Evolutionary conservation across 2,113 vertebrate genomes (phyloP), one percentile per base, ranked within the genome.

Genomic region (Chinchilla lanigera): DNA sequence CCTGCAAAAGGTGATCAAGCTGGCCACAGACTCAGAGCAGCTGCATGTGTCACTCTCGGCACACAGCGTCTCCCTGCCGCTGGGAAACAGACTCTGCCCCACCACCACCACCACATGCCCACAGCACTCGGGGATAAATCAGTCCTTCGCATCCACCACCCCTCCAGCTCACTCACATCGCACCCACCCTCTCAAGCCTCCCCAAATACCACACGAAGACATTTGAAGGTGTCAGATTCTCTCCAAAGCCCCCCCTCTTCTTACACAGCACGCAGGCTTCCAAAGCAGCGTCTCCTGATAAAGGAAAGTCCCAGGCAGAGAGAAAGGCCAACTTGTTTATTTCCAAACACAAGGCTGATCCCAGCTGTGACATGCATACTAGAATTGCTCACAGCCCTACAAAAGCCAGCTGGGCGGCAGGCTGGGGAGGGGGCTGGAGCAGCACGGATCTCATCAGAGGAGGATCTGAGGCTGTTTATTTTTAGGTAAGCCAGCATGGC

Each of bases 331-430:
- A 73, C 56, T 93, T 96, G 94, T 95, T 97, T 97, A 94, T 92
- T 98, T 93, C 96, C 96, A 96, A 97, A 96, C 11, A 87, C 69
- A 69, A 97, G 84, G 67, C 94, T 65, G 77, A 93, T 87, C 91
- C 95, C 90, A 94, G 97, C 80, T 82, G 86, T 12, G 67, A 58
- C 89, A 89, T 7, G 35, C 16, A 65, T 14, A 67, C 83, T 93
- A 67, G 75, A 56, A 60, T 65, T 77, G 81, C 54, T 54, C 75
- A 16, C 30, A 69, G 67, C 67, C n/a, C 75, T 85, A 58, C 2
- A 13, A 58, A 92, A 77, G 50, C 54, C 47, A 80, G 63, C 89
- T 44, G 90, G 47, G 58, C 0, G 0, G 77, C 61, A 86, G 47
- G 69, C 5, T 4, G 0, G 0, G 28, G 35, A 88, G 19, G 50